A percentile compares a stretch with the other conserved stretches of the same genome.
These are phyloP conservation scores for Donacobius atricapilla DNA, from an alignment of 2,113 vertebrate genomes.

Conservation along the genomic window DNA sequence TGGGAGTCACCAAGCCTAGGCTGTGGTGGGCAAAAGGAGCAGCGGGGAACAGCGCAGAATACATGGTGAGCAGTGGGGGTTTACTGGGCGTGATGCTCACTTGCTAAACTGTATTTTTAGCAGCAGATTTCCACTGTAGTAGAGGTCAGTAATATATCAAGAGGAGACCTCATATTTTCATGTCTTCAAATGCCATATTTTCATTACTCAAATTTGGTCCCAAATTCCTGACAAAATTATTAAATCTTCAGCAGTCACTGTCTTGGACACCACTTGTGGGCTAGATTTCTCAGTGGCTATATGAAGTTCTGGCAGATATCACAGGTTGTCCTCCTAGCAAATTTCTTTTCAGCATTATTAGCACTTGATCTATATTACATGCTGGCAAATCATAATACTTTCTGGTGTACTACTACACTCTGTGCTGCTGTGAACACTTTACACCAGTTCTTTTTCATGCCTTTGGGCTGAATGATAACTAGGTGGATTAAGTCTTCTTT, in stretches of 20 bases:
- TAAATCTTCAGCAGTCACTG: neutral
- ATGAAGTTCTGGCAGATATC: neutral
- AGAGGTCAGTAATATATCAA: neutral
- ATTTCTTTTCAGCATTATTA: neutral
- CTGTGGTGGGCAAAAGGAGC: neutral
- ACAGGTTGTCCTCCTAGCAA: neutral
- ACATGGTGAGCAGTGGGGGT: neutral
- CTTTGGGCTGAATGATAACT: neutral
- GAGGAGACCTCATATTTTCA: neutral
- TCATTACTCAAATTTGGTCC: neutral
- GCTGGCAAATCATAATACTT: neutral
- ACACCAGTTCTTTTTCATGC: neutral
- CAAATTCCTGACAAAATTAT: neutral
- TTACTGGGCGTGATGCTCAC: neutral
- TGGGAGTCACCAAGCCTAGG: neutral
- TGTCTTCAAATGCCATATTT: neutral
- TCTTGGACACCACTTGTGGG: neutral
- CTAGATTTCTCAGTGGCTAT: neutral
- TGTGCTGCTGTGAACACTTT: neutral
- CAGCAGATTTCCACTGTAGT: neutral
- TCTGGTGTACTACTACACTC: neutral
- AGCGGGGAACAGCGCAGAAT: neutral
- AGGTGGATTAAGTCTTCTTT: neutral
- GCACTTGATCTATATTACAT: neutral
- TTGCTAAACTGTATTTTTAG: neutral